These are phyloP conservation scores for Amblyteles armatorius DNA, from an alignment of 2,888 invertebrate species.

Conservation along the genomic window DNA sequence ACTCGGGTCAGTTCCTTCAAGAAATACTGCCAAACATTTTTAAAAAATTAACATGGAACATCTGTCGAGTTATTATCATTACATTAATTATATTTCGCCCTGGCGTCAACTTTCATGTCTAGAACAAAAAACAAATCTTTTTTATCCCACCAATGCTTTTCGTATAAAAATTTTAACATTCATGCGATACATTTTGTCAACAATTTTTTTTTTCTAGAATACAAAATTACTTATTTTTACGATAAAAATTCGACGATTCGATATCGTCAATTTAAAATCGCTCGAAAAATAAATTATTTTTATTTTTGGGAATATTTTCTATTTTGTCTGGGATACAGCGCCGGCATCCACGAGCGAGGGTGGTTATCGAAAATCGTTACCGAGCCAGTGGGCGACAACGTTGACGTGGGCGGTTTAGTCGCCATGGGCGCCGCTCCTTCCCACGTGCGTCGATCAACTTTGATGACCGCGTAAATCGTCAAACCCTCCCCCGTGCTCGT, in stretches of 20 bases:
- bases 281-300: background rate
- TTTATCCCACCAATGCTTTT: no score
- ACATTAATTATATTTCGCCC: no score
- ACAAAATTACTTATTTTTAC: background rate
- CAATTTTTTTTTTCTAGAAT: background rate
- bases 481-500: conserved; percentile 48
- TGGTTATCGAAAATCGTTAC: conserved; percentile 54
- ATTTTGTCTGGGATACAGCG: conserved; percentile 33
- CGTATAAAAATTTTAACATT: no score
- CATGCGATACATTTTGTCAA: no score
- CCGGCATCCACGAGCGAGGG: conserved; percentile 16
- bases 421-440: conserved; percentile 50
- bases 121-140: no score
- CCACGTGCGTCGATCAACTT: conserved; percentile 67
- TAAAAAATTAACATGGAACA: no score
- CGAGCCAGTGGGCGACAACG: conserved; percentile 57
- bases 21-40: background rate
- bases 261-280: background rate
- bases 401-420: conserved; percentile 35
- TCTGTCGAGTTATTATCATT: no score
- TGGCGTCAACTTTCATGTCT: no score
- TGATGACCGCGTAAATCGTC: conserved; percentile 67
- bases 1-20: background rate
- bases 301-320: conserved; percentile 11
- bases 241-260: background rate